These are phyloP conservation scores for Metalampra italica DNA, from an alignment of 2,888 invertebrate genomes.

Conservation along the genomic window DNA sequence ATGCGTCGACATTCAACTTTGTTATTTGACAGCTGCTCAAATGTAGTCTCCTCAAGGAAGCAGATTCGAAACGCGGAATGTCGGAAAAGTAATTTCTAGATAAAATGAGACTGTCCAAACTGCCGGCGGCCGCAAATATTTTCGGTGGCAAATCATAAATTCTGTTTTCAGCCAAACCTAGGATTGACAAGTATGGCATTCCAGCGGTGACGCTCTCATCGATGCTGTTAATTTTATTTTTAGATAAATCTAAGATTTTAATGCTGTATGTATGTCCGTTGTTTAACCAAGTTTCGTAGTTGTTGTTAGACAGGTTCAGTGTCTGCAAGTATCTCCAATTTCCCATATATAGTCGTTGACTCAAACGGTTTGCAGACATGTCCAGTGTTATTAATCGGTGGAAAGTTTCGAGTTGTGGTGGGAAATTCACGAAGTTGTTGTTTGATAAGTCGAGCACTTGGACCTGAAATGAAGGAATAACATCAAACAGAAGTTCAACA, in stretches of 20 bases:
- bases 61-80: conserved; percentile 76
- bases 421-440: conserved; percentile 79
- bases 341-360: conserved; percentile 61
- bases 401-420: conserved; percentile 68
- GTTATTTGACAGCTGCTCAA: conserved; percentile 82
- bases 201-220: conserved; percentile 79
- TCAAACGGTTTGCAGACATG: conserved; percentile 73
- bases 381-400: conserved; percentile 68
- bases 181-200: conserved; percentile 70
- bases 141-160: conserved; percentile 76
- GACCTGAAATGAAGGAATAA: conserved; percentile 63
- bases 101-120: conserved; percentile 79
- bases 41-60: conserved; percentile 76
- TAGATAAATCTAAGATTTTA: conserved; percentile 80
- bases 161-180: conserved; percentile 85
- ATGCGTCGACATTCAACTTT: conserved; percentile 64
- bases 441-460: conserved; percentile 81
- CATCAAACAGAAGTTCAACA: conserved; percentile 6
- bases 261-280: conserved; percentile 51
- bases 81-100: conserved; percentile 82
- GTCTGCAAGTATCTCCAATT: conserved; percentile 71
- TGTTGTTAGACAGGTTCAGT: conserved; percentile 80
- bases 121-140: conserved; percentile 76
- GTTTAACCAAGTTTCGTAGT: conserved; percentile 55
- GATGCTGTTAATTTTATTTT: conserved; percentile 80